These are phyloP conservation scores for Ptilodon capucinus DNA, from an alignment of 2,888 invertebrate species.

Conservation along the genomic window DNA sequence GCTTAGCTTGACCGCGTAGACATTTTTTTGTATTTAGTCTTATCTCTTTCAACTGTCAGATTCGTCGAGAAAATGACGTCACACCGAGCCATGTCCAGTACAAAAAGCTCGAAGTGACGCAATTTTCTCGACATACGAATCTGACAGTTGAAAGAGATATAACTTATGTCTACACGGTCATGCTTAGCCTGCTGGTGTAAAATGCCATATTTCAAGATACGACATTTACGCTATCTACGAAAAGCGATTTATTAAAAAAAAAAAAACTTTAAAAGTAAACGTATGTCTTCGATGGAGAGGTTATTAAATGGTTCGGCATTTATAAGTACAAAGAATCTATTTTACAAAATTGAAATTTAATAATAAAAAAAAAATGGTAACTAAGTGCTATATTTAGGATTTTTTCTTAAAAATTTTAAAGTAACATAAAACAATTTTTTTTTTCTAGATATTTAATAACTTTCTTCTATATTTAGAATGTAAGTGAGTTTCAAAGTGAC, in stretches of 20 bases:
- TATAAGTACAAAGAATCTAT: slow-evolving; percentile 78
- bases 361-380: slow-evolving; percentile 41
- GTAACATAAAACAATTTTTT: too few relatives aligned
- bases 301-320: slow-evolving; percentile 52
- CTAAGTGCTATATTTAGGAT: slow-evolving; percentile 27
- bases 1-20: not conserved
- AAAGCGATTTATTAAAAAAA: too few relatives aligned
- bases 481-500: slow-evolving; percentile 24
- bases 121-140: too few relatives aligned
- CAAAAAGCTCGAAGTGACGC: too few relatives aligned
- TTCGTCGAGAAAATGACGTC: too few relatives aligned
- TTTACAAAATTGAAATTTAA: slow-evolving; percentile 39
- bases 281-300: slow-evolving; percentile 22
- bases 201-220: slow-evolving; percentile 4
- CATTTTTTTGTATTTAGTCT: not conserved
- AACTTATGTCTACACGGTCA: too few relatives aligned
- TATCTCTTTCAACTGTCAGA: too few relatives aligned
- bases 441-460: slow-evolving; percentile 19
- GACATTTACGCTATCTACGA: too few relatives aligned
- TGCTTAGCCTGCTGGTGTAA: too few relatives aligned
- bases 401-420: too few relatives aligned
- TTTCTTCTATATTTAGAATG: slow-evolving; percentile 30
- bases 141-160: too few relatives aligned
- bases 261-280: slow-evolving; percentile 11
- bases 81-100: too few relatives aligned